Evolutionary conservation across 2,888 invertebrate species (phyloP).

Genomic region (Exocentrus adspersus): DNA sequence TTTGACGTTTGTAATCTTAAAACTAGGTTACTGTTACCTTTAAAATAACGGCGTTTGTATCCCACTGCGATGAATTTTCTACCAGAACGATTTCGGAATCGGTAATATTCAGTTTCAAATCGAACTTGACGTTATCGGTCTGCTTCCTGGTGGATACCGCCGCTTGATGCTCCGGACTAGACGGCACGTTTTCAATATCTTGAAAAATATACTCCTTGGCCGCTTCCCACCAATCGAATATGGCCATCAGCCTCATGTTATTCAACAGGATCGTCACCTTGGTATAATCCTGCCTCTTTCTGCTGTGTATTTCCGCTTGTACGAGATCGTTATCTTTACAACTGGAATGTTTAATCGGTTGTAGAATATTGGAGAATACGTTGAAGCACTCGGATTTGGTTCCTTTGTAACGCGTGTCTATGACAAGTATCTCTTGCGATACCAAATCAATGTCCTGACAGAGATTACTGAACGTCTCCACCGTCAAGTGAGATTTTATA

Average conservation of each 20-base stretch:
- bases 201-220: constrained; percentile 80
- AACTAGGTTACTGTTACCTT: no score
- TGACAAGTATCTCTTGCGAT: constrained; percentile 87
- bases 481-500: constrained; percentile 85
- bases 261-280: constrained; percentile 91
- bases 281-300: constrained; percentile 73
- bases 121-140: constrained; percentile 67
- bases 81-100: constrained; percentile 96
- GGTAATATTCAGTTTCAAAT: constrained; percentile 92
- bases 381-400: constrained; percentile 78
- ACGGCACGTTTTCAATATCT: constrained; percentile 54
- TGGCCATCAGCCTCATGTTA: constrained; percentile 93
- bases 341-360: constrained; percentile 69
- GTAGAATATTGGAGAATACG: constrained; percentile 88
- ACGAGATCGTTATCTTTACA: constrained; percentile 51
- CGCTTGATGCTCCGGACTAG: constrained; percentile 47
- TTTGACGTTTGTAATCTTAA: no score
- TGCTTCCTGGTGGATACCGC: constrained; percentile 43
- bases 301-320: constrained; percentile 63
- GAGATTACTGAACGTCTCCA: constrained; percentile 88
- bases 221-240: constrained; percentile 93
- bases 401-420: constrained; percentile 70
- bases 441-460: constrained; percentile 93
- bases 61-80: constrained; percentile 87
- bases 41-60: constrained; percentile 94